These are phyloP conservation scores for Aldabrachelys gigantea DNA, from an alignment of 2,113 vertebrate genomes.

Conservation along the genomic window DNA sequence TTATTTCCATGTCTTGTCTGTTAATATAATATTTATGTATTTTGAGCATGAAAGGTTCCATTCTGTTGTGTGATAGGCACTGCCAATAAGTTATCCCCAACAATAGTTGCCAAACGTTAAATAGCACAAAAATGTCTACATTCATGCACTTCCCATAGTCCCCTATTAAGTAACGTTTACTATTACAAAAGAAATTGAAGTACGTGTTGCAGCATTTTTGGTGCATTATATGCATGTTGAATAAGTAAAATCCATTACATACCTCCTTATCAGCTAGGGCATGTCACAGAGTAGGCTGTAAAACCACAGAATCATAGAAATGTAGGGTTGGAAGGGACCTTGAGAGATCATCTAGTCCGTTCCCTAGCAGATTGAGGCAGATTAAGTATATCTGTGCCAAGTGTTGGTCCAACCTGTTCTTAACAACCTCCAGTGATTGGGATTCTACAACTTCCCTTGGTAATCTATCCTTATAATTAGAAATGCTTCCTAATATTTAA, in stretches of 20 bases:
- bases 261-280: background rate
- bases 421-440: background rate
- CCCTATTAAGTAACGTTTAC: background rate
- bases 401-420: background rate
- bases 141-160: background rate
- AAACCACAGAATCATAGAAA: background rate
- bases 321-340: background rate
- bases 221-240: background rate
- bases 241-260: background rate
- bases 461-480: background rate
- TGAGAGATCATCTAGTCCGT: background rate
- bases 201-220: background rate
- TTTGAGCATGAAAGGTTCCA: conserved; percentile 45
- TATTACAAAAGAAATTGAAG: background rate
- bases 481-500: background rate
- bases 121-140: conserved; percentile 4
- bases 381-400: background rate
- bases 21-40: conserved; percentile 41
- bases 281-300: background rate
- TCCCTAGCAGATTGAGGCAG: background rate
- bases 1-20: conserved; percentile 52
- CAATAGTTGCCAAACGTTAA: conserved; percentile 42
- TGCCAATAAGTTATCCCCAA: conserved; percentile 18
- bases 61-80: conserved; percentile 25
- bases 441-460: background rate